Evolutionary conservation across 2,797 vertebrate species (phyloP).

Genomic region (Enteromius afrohamiltoni): DNA sequence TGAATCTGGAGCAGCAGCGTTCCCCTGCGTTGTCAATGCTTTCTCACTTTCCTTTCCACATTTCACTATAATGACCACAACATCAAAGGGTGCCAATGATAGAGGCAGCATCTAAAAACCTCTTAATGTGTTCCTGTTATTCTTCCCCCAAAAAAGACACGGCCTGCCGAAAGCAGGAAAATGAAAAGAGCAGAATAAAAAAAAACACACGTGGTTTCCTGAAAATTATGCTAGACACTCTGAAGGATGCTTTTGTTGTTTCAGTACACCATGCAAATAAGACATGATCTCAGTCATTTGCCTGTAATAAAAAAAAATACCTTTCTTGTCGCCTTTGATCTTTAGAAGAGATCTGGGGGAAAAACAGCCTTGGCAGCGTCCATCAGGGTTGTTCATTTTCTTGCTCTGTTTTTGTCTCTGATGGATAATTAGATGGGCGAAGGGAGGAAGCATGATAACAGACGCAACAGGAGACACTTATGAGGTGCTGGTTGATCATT

Average conservation of each 20-base stretch:
- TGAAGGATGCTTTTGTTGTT: constrained; percentile 48
- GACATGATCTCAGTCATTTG: constrained; percentile 47
- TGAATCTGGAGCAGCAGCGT: neutral
- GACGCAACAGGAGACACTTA: constrained; percentile 90
- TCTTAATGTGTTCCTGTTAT: constrained; percentile 48
- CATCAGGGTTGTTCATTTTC: constrained; percentile 26
- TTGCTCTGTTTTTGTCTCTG: constrained; percentile 18
- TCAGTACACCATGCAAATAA: constrained; percentile 49
- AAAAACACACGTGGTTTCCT: neutral
- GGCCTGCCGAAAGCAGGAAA: constrained; percentile 18
- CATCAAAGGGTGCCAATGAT: constrained; percentile 48
- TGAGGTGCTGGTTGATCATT: constrained; percentile 92
- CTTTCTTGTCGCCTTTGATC: constrained; percentile 47
- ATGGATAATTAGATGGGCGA: constrained; percentile 87
- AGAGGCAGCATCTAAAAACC: constrained; percentile 25
- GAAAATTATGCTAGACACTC: constrained; percentile 39
- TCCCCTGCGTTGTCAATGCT: neutral
- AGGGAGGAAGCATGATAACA: constrained; percentile 90
- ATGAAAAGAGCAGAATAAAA: neutral
- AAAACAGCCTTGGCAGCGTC: neutral
- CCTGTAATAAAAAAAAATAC: constrained; percentile 19
- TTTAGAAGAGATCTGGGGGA: neutral
- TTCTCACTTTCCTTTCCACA: constrained; percentile 27
- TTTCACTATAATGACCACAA: constrained; percentile 41
- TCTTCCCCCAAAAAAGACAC: constrained; percentile 18